Base-by-base conservation (phyloP, 2,113 vertebrate species). In the Mustelus asterias region DNA sequence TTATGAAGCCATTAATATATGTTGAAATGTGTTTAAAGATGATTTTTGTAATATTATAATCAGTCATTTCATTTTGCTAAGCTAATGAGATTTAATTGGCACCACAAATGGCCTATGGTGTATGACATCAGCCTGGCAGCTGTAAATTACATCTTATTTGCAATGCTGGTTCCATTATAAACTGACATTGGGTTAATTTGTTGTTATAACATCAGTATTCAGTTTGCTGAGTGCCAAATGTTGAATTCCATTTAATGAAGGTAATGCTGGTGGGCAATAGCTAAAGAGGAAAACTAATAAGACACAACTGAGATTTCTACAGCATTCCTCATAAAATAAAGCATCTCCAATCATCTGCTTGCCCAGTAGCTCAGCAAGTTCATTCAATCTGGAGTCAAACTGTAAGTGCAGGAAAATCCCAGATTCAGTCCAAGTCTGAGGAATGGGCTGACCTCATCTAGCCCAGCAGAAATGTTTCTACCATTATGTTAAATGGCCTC, bases 31-130 rank as follows among this genome's bases (percentile, higher is more conserved):
- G 70, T 95, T 95, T 69, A 95, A 72, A 95, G 69, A 95, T 95
- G 67, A 72, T 33, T 48, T 69, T 95, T 95, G 69, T 72, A 95
- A 95, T 72, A 95, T 95, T 44, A 48, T 72, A 95, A 95, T 95
- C 70, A 95, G 69, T 95, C 44, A 72, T 95, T 72, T 72, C 44
- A 72, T 95, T 90, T 95, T 54, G 69, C 67, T 95, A 54, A 76
- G 3, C 94, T 95, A 95, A 95, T 95, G 69, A 95, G 24, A 95
- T 95, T 95, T 95, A 95, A 95, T 72, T 95, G 70, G 69, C 69
- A 48, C 69, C 94, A 72, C 41, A 72, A 94, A 95, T 95, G 24
- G 41, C 67, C 69, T 72, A 20, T 67, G 48, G 67, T 72, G 11
- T 95, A 72, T 72, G 41, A 76, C 94, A 95, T 72, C 94, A 95